Evolutionary conservation across 2,113 vertebrate genomes (phyloP).

Genomic region (Ailurus styani): DNA sequence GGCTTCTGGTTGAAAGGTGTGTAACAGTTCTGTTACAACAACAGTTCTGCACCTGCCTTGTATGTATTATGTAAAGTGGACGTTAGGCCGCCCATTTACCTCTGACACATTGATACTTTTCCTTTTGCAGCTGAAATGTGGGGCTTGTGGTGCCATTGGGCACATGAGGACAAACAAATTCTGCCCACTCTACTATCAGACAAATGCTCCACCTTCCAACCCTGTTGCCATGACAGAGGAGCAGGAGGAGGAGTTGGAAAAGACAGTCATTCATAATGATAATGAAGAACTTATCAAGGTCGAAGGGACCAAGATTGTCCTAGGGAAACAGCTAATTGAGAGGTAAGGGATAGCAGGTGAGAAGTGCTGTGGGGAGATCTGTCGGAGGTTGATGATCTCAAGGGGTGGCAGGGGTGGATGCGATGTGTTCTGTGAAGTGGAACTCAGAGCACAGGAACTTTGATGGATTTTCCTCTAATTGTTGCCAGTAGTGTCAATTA

Average conservation of each 20-base stretch:
- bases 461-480: not conserved
- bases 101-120: slow-evolving; percentile 14
- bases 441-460: not conserved
- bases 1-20: not conserved
- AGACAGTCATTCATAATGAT: slow-evolving; percentile 97
- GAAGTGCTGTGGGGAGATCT: not conserved
- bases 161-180: slow-evolving; percentile 99
- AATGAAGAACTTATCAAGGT: slow-evolving; percentile 99
- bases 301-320: slow-evolving; percentile 98
- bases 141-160: slow-evolving; percentile 96
- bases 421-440: not conserved
- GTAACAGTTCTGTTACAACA: not conserved
- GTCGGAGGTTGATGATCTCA: not conserved
- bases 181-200: slow-evolving; percentile 98
- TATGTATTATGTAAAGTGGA: not conserved
- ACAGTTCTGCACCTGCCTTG: not conserved
- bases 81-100: not conserved
- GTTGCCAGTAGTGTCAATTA: not conserved
- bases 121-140: slow-evolving; percentile 92
- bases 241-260: slow-evolving; percentile 98
- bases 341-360: slow-evolving; percentile 83
- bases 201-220: slow-evolving; percentile 97
- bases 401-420: not conserved
- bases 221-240: slow-evolving; percentile 99
- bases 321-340: slow-evolving; percentile 98